Conservation (phyloP, 2,797 vertebrate genomes). For the Psittacula derbiana region DNA sequence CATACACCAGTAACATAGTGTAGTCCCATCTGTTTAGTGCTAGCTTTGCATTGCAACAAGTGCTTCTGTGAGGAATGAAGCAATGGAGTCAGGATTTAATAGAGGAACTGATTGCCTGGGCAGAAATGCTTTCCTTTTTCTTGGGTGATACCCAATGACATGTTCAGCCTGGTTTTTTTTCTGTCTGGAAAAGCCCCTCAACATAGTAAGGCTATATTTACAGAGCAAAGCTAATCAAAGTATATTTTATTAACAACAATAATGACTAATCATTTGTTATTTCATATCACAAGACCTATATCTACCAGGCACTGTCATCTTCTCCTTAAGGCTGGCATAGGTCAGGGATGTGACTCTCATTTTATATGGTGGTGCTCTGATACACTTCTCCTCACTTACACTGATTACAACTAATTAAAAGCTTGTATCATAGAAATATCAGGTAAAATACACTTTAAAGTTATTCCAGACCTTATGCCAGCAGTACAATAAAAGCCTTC, state of each 20-base stretch:
- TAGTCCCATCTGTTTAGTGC: background rate
- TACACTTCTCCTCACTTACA: background rate
- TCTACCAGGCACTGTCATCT: background rate
- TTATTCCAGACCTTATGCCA: background rate
- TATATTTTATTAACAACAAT: conserved; percentile 31
- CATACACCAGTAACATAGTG: background rate
- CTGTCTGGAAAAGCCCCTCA: background rate
- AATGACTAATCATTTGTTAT: conserved; percentile 56
- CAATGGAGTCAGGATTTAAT: background rate
- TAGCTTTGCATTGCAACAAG: background rate
- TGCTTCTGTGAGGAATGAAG: background rate
- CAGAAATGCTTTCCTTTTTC: background rate
- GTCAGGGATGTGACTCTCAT: background rate
- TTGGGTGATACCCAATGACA: background rate
- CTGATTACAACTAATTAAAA: conserved; percentile 5
- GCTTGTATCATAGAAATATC: background rate
- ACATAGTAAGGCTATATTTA: background rate
- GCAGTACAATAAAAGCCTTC: background rate
- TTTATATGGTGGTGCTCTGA: background rate
- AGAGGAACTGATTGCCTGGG: background rate
- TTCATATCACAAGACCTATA: conserved; percentile 25
- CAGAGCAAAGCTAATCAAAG: background rate
- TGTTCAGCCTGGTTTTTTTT: background rate
- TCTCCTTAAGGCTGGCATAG: background rate
- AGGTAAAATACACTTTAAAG: conserved; percentile 27